Evolutionary conservation across 1,140 invertebrate species (phyloP).

Genomic region (Papilio polyxenes): DNA sequence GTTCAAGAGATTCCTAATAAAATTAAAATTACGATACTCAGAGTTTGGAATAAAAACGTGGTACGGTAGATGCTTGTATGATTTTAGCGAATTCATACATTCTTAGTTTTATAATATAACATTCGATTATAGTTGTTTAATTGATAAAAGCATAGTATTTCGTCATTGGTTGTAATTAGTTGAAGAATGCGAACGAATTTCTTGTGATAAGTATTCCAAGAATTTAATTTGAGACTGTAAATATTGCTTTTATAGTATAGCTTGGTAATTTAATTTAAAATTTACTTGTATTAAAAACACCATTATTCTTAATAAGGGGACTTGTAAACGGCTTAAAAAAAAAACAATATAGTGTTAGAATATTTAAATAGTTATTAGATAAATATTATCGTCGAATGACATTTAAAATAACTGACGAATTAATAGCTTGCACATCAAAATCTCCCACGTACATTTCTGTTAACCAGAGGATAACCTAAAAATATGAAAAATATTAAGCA

Average conservation of each 20-base stretch:
- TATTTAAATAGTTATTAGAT: background rate
- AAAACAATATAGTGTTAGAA: background rate
- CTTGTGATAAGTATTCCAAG: constrained; percentile 49
- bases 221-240: constrained; percentile 58
- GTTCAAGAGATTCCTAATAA: constrained; percentile 70
- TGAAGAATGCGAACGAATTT: constrained; percentile 36
- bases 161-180: constrained; percentile 24
- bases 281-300: constrained; percentile 39
- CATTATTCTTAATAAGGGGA: background rate
- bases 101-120: background rate
- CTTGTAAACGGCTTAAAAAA: background rate
- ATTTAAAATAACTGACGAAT: background rate
- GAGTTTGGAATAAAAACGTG: constrained; percentile 39
- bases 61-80: constrained; percentile 42
- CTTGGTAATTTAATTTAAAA: constrained; percentile 33
- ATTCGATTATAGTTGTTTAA: background rate
- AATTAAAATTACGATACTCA: constrained; percentile 38
- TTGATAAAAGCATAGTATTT: constrained; percentile 22
- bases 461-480: background rate
- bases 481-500: background rate
- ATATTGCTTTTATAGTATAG: constrained; percentile 47
- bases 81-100: background rate
- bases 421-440: background rate
- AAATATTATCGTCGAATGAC: background rate
- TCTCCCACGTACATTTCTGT: background rate